Evolutionary conservation across 2,797 vertebrate genomes (phyloP).

Genomic region (Allobates femoralis): DNA sequence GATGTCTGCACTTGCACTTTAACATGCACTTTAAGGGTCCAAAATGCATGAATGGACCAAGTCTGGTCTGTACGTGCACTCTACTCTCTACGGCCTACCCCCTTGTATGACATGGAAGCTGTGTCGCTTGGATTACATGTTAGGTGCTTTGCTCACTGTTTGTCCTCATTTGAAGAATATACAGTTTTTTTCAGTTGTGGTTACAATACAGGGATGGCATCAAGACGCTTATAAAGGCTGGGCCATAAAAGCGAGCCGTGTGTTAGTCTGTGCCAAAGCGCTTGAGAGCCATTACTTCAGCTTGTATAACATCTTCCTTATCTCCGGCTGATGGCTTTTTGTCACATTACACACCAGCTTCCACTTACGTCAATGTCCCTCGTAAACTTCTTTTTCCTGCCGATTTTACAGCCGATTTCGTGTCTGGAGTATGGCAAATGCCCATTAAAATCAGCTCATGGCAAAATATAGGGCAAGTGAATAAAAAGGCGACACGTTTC

Average conservation of each 20-base stretch:
- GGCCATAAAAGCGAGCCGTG: constrained; percentile 9
- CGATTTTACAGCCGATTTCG: constrained; percentile 24
- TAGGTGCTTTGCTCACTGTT: neutral
- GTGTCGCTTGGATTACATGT: neutral
- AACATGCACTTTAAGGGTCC: too few relatives aligned
- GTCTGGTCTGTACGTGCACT: too few relatives aligned
- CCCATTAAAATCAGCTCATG: too few relatives aligned
- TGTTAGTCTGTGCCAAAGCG: constrained; percentile 10
- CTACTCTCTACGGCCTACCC: too few relatives aligned
- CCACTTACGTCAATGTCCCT: constrained; percentile 46
- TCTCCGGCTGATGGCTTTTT: constrained; percentile 34
- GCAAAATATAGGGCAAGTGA: neutral
- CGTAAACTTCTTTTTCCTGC: constrained; percentile 30
- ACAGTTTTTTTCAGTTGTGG: neutral
- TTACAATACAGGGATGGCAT: constrained; percentile 9
- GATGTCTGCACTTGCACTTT: too few relatives aligned
- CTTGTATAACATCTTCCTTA: neutral
- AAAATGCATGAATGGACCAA: too few relatives aligned
- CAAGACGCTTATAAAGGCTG: neutral
- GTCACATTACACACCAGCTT: constrained; percentile 14
- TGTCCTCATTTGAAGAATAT: neutral
- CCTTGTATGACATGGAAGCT: too few relatives aligned
- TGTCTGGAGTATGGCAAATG: neutral
- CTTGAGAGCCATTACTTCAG: constrained; percentile 1
- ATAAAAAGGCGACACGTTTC: neutral